phyloP scores from a whole-genome alignment of 1,140 invertebrate species.

The Rhynchophorus ferrugineus region DNA sequence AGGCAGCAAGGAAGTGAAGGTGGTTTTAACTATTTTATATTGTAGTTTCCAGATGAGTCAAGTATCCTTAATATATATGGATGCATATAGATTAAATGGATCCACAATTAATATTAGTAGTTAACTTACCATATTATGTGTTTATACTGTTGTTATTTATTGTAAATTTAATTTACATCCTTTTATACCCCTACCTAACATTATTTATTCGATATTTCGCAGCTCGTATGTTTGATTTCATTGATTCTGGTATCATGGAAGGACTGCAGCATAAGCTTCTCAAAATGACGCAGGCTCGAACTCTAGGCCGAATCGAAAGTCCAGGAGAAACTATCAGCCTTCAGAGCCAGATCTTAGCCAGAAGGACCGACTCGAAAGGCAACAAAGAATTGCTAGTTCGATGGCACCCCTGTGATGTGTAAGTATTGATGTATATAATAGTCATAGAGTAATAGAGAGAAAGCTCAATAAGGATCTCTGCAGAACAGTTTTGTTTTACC shows the following conservation, averaged over 20 bases:
- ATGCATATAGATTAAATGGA: too few relatives aligned
- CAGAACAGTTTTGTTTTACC: too few relatives aligned
- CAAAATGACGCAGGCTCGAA: slow-evolving; percentile 53
- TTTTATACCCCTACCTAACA: too few relatives aligned
- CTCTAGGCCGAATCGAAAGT: slow-evolving; percentile 45
- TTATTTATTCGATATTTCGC: slow-evolving; percentile 7
- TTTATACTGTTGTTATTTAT: too few relatives aligned
- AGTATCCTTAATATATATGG: too few relatives aligned
- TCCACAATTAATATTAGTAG: too few relatives aligned
- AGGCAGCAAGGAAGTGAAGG: too few relatives aligned
- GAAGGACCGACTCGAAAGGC: slow-evolving; percentile 52
- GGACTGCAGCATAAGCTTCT: slow-evolving; percentile 65
- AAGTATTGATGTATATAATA: slow-evolving; percentile 40
- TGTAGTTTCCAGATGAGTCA: too few relatives aligned
- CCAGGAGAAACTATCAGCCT: slow-evolving; percentile 51
- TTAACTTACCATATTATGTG: too few relatives aligned
- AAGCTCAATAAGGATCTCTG: too few relatives aligned
- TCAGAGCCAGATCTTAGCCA: slow-evolving; percentile 59
- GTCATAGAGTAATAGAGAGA: not conserved
- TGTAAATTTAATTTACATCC: too few relatives aligned
- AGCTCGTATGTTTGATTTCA: slow-evolving; percentile 81
- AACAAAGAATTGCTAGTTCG: slow-evolving; percentile 54
- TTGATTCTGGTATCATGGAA: slow-evolving; percentile 82
- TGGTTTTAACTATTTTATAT: too few relatives aligned
- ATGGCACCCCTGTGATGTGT: slow-evolving; percentile 65